Base-by-base conservation (phyloP, 2,113 vertebrate species). In the Pholis gunnellus region DNA sequence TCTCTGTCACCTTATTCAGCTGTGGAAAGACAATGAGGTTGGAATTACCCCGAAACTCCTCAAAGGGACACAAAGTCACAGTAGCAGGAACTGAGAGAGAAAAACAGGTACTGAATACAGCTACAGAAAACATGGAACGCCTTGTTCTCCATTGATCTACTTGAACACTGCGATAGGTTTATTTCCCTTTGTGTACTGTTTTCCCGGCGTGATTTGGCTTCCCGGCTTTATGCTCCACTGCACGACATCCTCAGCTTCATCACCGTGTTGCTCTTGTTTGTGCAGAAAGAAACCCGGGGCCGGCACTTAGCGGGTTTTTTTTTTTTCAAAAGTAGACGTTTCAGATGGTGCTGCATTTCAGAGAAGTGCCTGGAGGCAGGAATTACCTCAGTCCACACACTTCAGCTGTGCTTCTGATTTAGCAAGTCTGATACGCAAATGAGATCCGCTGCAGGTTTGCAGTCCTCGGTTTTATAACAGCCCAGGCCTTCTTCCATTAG, bases 341-440 rank as follows among this genome's bases (percentile, higher is more conserved):
- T 56, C 36, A 57, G 10, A 74, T 42, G 72, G 64, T 65, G 76
- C 31, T 74, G 40, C 73, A 27, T 27, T 50, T 22, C 18, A 65
- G 25, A 67, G 17, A 64, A 31, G 31, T 65, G 78, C 84, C 82
- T 91, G 31, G 18, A 75, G 72, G 81, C 81, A 82, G 54, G 60
- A 84, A 75, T 89, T 82, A 82, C 54, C 65, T 74, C 25, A 60
- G 74, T 85, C 83, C 59, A 57, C 70, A 75, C 61, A 59, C 80
- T 85, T 73, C 29, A 65, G 82, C 73, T 60, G 38, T 78, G 64
- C 44, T 44, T 81, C 71, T 68, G 78, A 89, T 85, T 81, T 81
- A 72, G 48, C 27, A 38, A 59, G 79, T 75, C 25, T 67, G 78
- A 72, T 85, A 87, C 86, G 81, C 57, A 81, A 84, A 88, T 73